Evolutionary conservation across 2,888 invertebrate genomes (phyloP), one percentile per base, ranked within the genome.

Genomic region (Furcula furcula): DNA sequence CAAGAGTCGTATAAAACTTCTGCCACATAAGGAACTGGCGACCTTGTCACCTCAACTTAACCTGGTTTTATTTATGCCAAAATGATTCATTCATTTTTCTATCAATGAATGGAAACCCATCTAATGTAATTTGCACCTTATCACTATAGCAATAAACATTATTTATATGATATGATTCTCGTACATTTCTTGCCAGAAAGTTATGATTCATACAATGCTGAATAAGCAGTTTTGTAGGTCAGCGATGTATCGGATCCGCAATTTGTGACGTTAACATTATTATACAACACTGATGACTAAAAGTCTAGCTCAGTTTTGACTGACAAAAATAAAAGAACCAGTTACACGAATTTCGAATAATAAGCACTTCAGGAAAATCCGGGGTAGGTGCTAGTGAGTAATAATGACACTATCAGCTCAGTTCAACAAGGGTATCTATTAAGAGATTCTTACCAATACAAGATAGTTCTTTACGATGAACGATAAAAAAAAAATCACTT

Each of bases 21-120:
- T 12, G 23, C 23, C 12, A 16, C 19, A 11, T 20, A 20, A 29
- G 16, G 22, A 11, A 18, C 21, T n/a, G 10, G 4, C 31, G 34
- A 40, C 53, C 48, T 52, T 51, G 53, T 36, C 34, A 38, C 7
- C 27, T 4, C 33, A 20, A 22, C 29, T 16, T 16, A 23, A 31
- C 31, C 16, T 18, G 7, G 15, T 12, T 31, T 11, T 15, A 10
- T 20, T 11, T 29, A 40, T 6, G 13, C 13, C 26, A 11, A 25
- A 4, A 62, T 77, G 76, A 76, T 65, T 81, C 76, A 80, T 76
- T 73, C 66, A 74, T 66, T 70, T 75, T 66, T 58, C 53, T 53
- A 53, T 43, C 35, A 32, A 52, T 69, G 60, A 70, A 68, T 64
- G 64, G 35, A 37, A 19, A 22, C 9, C 32, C 9, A n/a, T 26